Base-by-base conservation (phyloP, 2,888 invertebrate species). In the Kuschelorhynchus macadamiae region DNA sequence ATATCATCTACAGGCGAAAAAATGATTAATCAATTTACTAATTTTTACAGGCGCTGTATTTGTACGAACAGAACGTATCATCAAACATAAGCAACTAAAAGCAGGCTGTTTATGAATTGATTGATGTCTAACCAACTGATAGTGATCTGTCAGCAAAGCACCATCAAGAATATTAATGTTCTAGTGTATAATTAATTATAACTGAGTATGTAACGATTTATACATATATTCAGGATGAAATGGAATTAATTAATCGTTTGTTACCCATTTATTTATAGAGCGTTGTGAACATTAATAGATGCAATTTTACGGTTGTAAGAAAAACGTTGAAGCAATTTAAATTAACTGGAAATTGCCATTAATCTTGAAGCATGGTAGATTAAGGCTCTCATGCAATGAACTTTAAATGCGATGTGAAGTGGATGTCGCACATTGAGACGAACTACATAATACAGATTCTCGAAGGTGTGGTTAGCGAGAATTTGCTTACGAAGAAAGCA, bases 71-170 rank as follows among this genome's bases (percentile, higher is more conserved):
- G 7, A 25, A 25, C 25, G 7, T 25, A 25, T 25, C 3, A 25
- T 55, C 39, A 21, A 55, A 25, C 52, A 33, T 14, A 36, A 53
- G 32, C 50, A 11, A 46, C 11, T 14, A 17, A 17, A n/a, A 46
- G 17, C 46, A 18, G n/a, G n/a, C 17, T 18, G 46, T 68, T 72
- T 72, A 71, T 67, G 53, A 63, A 68, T 74, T 75, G 75, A 76
- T 77, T 75, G 75, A 77, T 75, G 75, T 69, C 20, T 46, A 53
- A 32, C 61, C 61, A 68, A 75, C 71, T 76, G 76, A 77, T 77
- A 74, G 69, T 62, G 67, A 74, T 74, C 74, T 69, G 68, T 56
- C 66, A 68, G 67, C 71, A 56, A 72, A 72, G 69, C 73, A 68
- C 73, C 74, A 72, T 76, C 75, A 72, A 66, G 64, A 57, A 69